Evolutionary conservation across 2,888 invertebrate genomes (phyloP), one percentile per base, ranked within the genome.

Genomic region (Leptinotarsa haldemani): DNA sequence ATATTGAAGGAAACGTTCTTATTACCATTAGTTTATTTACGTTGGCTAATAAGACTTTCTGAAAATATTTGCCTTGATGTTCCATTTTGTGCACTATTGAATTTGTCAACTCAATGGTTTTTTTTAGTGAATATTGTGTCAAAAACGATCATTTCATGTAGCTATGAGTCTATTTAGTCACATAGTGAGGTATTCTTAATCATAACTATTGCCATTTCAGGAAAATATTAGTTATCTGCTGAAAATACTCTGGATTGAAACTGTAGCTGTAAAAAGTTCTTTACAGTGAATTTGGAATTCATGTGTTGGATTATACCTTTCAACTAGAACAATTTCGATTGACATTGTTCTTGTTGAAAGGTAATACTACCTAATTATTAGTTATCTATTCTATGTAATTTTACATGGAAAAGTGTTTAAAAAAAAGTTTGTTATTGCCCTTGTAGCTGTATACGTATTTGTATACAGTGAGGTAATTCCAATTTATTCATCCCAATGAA

Each of bases 391-490:
- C 40, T 12, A 40, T 40, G 40, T 40, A 40, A 40, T 40, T 40
- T 40, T 40, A 50, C n/a, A n/a, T 50, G 16, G n/a, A 50, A 48
- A 13, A 16, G n/a, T 50, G 15, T 50, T 50, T 3, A 16, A 15
- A 50, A 16, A 16, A n/a, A 2, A 48, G 13, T 48, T 1, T 48
- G 13, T 48, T 2, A 4, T 50, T 50, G n/a, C 13, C 1, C 22
- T 56, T 72, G 78, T 79, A 79, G 74, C 74, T 78, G 72, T 70
- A 56, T 70, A 52, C 66, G 20, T 30, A 67, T 69, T 75, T 30
- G 56, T 75, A 66, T 58, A 67, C 69, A 78, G 76, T 69, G 79
- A 79, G 79, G 79, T 79, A 78, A 53, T 50, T 65, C 2, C 7
- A 30, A 7, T 30, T 25, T 25, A 25, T 25, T 25, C 5, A 25